Conservation (phyloP, 2,113 vertebrate genomes). For the Actenoides hombroni region DNA sequence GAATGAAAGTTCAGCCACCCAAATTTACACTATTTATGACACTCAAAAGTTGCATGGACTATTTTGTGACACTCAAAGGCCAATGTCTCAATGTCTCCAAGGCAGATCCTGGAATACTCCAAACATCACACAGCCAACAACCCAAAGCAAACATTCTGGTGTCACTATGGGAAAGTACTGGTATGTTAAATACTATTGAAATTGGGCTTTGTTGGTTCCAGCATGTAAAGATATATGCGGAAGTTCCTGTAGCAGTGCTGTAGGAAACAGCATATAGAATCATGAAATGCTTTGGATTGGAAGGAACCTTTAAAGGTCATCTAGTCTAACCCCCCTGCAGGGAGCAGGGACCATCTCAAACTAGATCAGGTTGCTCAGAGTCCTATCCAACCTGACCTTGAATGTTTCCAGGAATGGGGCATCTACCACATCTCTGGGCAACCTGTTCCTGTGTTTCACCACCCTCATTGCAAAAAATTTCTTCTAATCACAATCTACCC, state of each 20-base stretch:
- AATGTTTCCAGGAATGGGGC: background rate
- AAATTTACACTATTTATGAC: background rate
- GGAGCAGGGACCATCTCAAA: background rate
- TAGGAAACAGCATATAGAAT: background rate
- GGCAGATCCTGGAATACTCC: background rate
- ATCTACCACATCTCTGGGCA: background rate
- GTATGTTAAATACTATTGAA: background rate
- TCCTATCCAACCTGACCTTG: background rate
- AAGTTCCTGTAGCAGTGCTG: background rate
- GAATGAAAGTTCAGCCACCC: background rate
- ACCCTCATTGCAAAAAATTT: rapidly evolving
- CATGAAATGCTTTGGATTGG: background rate
- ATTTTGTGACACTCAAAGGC: background rate
- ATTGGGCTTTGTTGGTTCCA: background rate
- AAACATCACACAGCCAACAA: background rate
- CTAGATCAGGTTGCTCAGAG: background rate
- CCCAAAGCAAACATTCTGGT: background rate
- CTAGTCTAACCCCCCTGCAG: background rate
- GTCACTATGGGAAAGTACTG: background rate
- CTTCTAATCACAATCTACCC: background rate
- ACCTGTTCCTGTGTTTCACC: background rate
- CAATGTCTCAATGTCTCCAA: background rate
- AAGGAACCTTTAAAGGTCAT: background rate
- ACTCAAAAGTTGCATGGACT: background rate
- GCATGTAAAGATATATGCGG: rapidly evolving